A percentile compares a stretch with the other conserved stretches of the same genome.
Conservation (phyloP, 2,888 invertebrate species). For the Chymomyza caudatula region DNA sequence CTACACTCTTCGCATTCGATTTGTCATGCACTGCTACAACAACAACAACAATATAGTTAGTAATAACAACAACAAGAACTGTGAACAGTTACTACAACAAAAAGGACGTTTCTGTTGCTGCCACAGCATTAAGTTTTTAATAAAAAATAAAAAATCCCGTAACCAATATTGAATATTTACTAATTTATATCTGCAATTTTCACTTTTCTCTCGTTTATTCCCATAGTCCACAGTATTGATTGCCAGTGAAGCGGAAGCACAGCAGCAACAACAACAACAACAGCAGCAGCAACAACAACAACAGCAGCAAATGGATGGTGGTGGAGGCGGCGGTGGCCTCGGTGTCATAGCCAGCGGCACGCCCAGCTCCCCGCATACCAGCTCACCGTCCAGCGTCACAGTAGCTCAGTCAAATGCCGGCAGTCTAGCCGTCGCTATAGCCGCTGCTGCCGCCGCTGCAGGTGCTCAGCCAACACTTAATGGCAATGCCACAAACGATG, state of each 20-base stretch:
- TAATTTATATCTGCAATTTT: conserved; percentile 17
- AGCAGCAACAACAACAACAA: conserved; percentile 61
- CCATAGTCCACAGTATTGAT: conserved; percentile 77
- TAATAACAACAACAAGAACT: conserved; percentile 17
- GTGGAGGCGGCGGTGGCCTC: conserved; percentile 20
- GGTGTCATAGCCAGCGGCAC: conserved; percentile 39
- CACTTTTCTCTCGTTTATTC: conserved; percentile 23
- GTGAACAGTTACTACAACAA: conserved; percentile 14
- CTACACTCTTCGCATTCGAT: conserved; percentile 74
- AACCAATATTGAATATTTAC: conserved; percentile 30
- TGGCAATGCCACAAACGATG: conserved; percentile 41
- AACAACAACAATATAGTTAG: conserved; percentile 24
- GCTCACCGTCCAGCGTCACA: conserved; percentile 65
- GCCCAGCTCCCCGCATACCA: conserved; percentile 62
- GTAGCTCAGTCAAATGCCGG: conserved; percentile 45
- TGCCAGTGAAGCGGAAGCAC: conserved; percentile 80
- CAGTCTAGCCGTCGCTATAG: conserved; percentile 40
- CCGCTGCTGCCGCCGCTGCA: conserved; percentile 41
- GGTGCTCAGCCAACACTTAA: conserved; percentile 47
- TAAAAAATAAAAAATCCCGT: neutral
- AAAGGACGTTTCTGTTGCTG: neutral
- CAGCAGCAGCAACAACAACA: conserved; percentile 56
- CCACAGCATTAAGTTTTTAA: conserved; percentile 1
- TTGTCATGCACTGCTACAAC: conserved; percentile 51
- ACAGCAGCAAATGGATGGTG: conserved; percentile 48